These are phyloP conservation scores for Aphodius granarius DNA, from an alignment of 2,888 invertebrate species.

Conservation along the genomic window DNA sequence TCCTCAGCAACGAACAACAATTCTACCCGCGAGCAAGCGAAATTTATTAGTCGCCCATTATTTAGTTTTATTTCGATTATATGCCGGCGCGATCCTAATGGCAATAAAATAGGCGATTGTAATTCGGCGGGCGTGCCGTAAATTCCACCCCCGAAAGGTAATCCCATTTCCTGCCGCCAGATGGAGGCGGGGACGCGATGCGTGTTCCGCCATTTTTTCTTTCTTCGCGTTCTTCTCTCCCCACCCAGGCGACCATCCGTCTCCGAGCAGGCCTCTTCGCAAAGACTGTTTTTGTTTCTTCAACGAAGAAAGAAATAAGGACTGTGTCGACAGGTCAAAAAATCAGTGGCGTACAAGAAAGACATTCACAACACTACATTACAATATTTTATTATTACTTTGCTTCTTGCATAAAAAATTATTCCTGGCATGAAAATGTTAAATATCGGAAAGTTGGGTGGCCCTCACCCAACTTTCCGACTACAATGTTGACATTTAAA, in stretches of 20 bases:
- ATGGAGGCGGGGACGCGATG: background rate
- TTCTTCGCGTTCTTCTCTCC: background rate
- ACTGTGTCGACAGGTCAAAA: background rate
- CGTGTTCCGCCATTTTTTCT: background rate
- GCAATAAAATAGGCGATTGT: background rate
- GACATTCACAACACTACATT: too few relatives aligned
- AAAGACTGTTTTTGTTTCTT: background rate
- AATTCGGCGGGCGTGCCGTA: background rate
- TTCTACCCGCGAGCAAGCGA: background rate
- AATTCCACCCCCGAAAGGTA: background rate
- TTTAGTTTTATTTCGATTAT: background rate
- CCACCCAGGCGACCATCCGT: background rate
- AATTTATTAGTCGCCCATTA: background rate
- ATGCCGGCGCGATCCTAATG: background rate
- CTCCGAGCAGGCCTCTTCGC: background rate
- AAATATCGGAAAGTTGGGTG: too few relatives aligned
- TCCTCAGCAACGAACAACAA: background rate
- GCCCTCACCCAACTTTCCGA: too few relatives aligned
- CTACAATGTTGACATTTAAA: too few relatives aligned
- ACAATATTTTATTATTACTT: background rate
- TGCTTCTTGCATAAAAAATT: too few relatives aligned
- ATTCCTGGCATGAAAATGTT: too few relatives aligned
- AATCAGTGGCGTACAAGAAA: background rate
- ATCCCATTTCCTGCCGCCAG: background rate
- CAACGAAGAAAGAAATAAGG: background rate